Base-by-base conservation (phyloP, 2,888 invertebrate species). In the Drosophila sordidula region DNA sequence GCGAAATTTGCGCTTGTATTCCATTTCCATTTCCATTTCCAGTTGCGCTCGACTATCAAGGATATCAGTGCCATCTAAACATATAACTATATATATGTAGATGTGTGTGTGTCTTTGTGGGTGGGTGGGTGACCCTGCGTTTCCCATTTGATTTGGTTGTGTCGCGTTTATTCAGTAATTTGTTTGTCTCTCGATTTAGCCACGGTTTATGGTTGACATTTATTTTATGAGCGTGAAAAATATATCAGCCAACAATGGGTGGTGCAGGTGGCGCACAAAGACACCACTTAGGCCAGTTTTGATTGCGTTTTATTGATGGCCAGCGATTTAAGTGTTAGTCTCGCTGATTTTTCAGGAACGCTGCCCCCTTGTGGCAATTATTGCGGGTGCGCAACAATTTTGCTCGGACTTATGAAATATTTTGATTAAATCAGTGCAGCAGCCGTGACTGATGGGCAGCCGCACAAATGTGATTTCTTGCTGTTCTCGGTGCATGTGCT, bases 161-260 rank as follows among this genome's bases (percentile, higher is more conserved):
- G 65, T 61, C 46, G 87, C 83, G 85, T 81, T 87, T 79, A 81
- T 84, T 84, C 80, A 67, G 83, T 81, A 87, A 84, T 87, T 87
- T 84, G 87, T 87, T 87, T 81, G 85, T 73, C 75, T 75, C 63
- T 68, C 67, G 62, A 71, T 78, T 81, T 83, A 70, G 89, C 70
- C 80, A 90, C 77, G 82, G 84, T 89, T 89, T 84, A 81, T 80
- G 89, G 71, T 76, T 76, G 78, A 86, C 84, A 89, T 89, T 86
- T 86, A 88, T 89, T 89, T 87, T 78, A 84, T 80, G 75, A 78
- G 83, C 87, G 85, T 87, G 82, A 62, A 82, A 82, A 87, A 89
- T 87, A 79, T 82, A 82, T 76, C 68, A 22, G 22, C 42, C 54
- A 44, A 11, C 54, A 11, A 11, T 51, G 51, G 46, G 46, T 45